These are phyloP conservation scores for Halichoeres trimaculatus DNA, from an alignment of 2,113 vertebrate genomes.

Conservation along the genomic window DNA sequence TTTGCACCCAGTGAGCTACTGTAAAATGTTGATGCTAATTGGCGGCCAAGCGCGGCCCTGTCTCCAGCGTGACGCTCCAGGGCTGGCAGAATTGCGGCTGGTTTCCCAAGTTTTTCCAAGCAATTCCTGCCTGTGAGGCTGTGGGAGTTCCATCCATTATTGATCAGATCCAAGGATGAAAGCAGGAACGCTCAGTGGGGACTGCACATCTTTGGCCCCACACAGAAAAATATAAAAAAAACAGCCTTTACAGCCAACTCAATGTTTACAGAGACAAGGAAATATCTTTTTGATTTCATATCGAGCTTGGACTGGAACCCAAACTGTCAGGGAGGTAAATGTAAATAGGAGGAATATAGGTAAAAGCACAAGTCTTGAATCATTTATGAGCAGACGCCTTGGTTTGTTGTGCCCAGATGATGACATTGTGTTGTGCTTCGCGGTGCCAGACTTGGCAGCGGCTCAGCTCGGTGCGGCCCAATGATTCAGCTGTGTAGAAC, in stretches of 20 bases:
- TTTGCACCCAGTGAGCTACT: conserved; percentile 62
- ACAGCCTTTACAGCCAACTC: conserved; percentile 57
- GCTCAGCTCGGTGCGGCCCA: conserved; percentile 62
- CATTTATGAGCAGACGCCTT: conserved; percentile 34
- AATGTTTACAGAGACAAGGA: conserved; percentile 55
- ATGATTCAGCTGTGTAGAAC: conserved; percentile 72
- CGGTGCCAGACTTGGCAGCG: conserved; percentile 62
- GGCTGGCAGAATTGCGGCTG: conserved; percentile 63
- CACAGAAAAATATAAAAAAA: conserved; percentile 45
- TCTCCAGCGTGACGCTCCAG: conserved; percentile 43
- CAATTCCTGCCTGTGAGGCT: conserved; percentile 69
- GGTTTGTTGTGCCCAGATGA: conserved; percentile 52
- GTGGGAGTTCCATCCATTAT: conserved; percentile 82
- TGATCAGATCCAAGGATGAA: conserved; percentile 81
- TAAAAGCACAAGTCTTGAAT: conserved; percentile 32
- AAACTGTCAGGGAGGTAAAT: conserved; percentile 21
- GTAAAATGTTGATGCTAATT: conserved; percentile 77
- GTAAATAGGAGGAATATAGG: conserved; percentile 18
- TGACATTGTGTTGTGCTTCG: conserved; percentile 51
- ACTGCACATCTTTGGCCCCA: conserved; percentile 75
- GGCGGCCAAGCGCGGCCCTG: conserved; percentile 61
- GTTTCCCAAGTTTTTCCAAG: conserved; percentile 67
- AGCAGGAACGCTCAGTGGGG: conserved; percentile 74
- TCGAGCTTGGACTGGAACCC: conserved; percentile 22
- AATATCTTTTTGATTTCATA: conserved; percentile 52